These are phyloP conservation scores for Alligator sinensis DNA, from an alignment of 2,113 vertebrate genomes.

Conservation along the genomic window DNA sequence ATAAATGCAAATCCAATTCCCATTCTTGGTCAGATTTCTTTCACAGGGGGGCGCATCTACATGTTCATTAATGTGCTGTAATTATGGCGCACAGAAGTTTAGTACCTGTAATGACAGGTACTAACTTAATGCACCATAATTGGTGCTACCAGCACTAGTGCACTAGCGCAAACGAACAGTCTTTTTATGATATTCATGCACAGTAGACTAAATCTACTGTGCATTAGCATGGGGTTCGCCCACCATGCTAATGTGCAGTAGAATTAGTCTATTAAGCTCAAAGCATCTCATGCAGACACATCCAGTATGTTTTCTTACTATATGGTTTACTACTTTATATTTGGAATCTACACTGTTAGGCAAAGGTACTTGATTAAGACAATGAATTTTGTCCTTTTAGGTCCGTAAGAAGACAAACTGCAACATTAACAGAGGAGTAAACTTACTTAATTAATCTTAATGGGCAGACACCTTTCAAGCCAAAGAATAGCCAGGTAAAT, in stretches of 20 bases:
- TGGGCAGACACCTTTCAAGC: neutral
- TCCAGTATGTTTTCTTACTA: neutral
- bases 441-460: neutral
- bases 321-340: neutral
- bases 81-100: too few species aligned
- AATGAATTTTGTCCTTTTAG: neutral
- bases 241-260: too few species aligned
- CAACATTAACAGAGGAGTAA: neutral
- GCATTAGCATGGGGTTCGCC: too few species aligned
- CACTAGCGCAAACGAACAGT: too few species aligned
- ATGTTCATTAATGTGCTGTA: too few species aligned
- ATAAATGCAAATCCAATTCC: neutral
- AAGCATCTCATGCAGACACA: too few species aligned
- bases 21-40: fast-evolving
- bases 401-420: neutral
- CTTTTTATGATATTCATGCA: neutral
- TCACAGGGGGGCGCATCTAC: neutral
- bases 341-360: neutral
- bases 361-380: neutral
- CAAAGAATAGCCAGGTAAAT: neutral
- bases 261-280: too few species aligned
- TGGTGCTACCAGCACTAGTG: too few species aligned
- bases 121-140: too few species aligned
- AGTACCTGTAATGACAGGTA: too few species aligned
- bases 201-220: too few species aligned